Conservation (phyloP, 2,113 vertebrate genomes). For the Tonatia bakeri region DNA sequence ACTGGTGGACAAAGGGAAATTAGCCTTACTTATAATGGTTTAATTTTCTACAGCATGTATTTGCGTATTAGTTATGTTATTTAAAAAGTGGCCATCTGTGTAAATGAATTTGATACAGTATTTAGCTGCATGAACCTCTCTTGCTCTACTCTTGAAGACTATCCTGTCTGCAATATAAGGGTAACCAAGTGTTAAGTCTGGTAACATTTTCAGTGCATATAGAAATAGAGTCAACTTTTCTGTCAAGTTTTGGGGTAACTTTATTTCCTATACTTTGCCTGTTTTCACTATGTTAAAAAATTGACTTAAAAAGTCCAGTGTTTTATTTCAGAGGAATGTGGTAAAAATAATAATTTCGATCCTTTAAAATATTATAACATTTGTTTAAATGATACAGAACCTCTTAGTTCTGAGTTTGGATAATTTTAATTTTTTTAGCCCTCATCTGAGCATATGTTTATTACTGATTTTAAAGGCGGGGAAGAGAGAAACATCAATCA, state of each 20-base stretch:
- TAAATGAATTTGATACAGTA: neutral
- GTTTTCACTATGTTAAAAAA: slow-evolving; percentile 6
- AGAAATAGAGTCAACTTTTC: slow-evolving; percentile 24
- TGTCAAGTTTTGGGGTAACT: neutral
- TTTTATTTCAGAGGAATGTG: slow-evolving; percentile 29
- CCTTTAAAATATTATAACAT: neutral
- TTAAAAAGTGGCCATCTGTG: neutral
- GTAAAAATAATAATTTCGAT: slow-evolving; percentile 32
- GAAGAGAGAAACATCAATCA: too few relatives aligned
- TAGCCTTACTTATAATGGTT: neutral
- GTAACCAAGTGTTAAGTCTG: neutral
- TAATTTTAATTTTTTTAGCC: neutral
- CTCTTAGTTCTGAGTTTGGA: slow-evolving; percentile 9
- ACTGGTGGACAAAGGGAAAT: neutral
- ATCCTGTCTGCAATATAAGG: neutral
- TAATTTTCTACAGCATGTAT: neutral
- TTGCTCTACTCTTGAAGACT: neutral
- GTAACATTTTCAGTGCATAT: neutral
- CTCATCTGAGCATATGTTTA: too few relatives aligned
- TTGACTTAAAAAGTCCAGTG: neutral
- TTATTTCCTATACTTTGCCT: slow-evolving; percentile 34
- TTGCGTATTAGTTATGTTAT: slow-evolving; percentile 6
- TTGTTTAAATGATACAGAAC: neutral
- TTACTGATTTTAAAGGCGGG: too few relatives aligned
- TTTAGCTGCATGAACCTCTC: neutral